phyloP scores from a whole-genome alignment of 2,113 vertebrate genomes.

The Upupa epops region DNA sequence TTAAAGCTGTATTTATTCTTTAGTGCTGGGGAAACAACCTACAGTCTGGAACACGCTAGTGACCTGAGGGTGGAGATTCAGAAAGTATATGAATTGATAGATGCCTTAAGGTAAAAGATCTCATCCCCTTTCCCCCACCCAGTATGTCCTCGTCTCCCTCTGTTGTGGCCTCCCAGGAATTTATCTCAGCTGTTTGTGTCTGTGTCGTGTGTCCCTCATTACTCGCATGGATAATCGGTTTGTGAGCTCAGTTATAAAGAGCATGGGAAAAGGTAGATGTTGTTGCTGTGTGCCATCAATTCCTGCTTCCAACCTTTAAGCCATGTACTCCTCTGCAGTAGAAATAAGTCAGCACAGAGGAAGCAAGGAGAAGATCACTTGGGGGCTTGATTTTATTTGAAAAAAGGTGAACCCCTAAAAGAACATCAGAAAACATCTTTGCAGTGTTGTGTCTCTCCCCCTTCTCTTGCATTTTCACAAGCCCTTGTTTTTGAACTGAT shows the following conservation, averaged over 20 bases:
- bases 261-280: background rate
- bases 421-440: background rate
- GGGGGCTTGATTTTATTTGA: background rate
- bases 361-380: background rate
- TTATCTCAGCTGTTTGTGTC: background rate
- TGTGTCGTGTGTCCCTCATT: background rate
- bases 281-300: background rate
- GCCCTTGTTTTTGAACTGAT: background rate
- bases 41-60: constrained; percentile 85
- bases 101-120: constrained; percentile 87
- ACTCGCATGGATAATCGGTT: background rate
- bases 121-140: background rate
- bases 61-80: constrained; percentile 91
- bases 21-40: constrained; percentile 93
- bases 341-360: background rate
- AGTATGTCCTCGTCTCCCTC: background rate
- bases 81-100: constrained; percentile 94
- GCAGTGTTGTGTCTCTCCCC: fast-evolving
- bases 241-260: background rate
- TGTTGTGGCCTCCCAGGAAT: background rate
- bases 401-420: too few species aligned
- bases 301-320: background rate
- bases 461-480: background rate
- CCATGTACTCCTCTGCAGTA: background rate
- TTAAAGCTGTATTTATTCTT: constrained; percentile 18